A percentile compares a stretch with the other conserved stretches of the same genome.
Conservation (phyloP, 2,888 invertebrate genomes). For the Pegoplata infirma region DNA sequence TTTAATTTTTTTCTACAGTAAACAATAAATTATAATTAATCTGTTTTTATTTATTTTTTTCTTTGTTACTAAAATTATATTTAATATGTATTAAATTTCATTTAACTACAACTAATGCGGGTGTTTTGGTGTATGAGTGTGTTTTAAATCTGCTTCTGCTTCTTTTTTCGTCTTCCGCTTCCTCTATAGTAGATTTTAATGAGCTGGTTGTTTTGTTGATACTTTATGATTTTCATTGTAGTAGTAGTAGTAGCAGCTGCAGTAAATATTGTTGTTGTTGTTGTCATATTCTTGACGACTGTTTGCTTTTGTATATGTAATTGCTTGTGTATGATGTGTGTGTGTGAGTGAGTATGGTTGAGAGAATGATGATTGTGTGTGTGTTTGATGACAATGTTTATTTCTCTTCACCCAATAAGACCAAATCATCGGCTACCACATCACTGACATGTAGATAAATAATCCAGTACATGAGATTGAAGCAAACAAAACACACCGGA, state of each 20-base stretch:
- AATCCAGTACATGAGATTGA: constrained; percentile 99
- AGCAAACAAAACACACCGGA: constrained; percentile 98
- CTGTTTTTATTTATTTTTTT: constrained; percentile 20
- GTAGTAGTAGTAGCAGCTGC: too few relatives aligned
- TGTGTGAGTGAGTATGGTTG: not conserved
- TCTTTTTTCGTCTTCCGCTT: constrained; percentile 18
- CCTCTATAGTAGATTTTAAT: constrained; percentile 14
- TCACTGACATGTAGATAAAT: constrained; percentile 97
- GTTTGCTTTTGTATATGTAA: not conserved
- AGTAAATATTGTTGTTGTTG: too few relatives aligned
- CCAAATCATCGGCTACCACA: constrained; percentile 95
- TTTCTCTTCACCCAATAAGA: constrained; percentile 86
- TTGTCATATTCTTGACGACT: too few relatives aligned
- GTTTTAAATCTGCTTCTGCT: not conserved
- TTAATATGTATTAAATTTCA: constrained; percentile 58
- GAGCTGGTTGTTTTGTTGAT: constrained; percentile 26
- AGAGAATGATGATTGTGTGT: constrained; percentile 29
- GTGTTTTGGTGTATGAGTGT: constrained; percentile 12
- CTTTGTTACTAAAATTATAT: constrained; percentile 53
- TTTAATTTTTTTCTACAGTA: constrained; percentile 36
- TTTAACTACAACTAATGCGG: constrained; percentile 61
- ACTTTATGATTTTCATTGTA: constrained; percentile 26
- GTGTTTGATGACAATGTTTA: constrained; percentile 72
- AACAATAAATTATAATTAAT: constrained; percentile 52
- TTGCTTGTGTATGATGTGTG: not conserved